Evolutionary conservation across 2,113 vertebrate species (phyloP).

Genomic region (Leiothrix lutea): DNA sequence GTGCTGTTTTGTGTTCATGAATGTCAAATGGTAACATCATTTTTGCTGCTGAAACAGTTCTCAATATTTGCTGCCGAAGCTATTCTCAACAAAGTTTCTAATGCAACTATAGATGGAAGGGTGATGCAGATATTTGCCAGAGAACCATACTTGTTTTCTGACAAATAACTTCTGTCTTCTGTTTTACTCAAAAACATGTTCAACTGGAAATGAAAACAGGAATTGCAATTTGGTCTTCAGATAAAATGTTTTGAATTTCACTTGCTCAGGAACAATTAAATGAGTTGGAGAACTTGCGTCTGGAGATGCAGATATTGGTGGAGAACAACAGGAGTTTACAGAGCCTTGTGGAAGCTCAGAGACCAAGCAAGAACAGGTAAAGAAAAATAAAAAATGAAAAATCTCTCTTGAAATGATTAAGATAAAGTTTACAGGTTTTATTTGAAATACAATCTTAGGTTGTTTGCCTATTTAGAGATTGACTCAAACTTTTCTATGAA

Average conservation of each 20-base stretch:
- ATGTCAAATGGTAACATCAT: not conserved
- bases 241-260: not conserved
- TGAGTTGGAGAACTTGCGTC: conserved; percentile 81
- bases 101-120: not conserved
- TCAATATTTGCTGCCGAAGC: not conserved
- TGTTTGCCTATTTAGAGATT: not conserved
- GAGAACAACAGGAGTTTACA: conserved; percentile 84
- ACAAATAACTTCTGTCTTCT: not conserved
- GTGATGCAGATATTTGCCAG: not conserved
- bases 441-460: not conserved
- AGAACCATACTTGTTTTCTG: not conserved
- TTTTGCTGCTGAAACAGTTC: not conserved
- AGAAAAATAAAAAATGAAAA: not conserved
- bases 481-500: not conserved
- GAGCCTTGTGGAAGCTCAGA: conserved; percentile 63
- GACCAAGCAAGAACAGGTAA: conserved; percentile 61
- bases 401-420: not conserved
- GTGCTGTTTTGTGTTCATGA: not conserved
- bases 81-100: not conserved
- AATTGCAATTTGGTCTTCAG: not conserved
- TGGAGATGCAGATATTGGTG: conserved; percentile 83
- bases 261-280: conserved; percentile 81
- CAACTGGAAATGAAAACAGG: not conserved
- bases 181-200: not conserved
- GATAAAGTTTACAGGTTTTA: not conserved